These are phyloP conservation scores for Benthosema pterotum DNA, from an alignment of 2,797 vertebrate genomes.

Conservation along the genomic window DNA sequence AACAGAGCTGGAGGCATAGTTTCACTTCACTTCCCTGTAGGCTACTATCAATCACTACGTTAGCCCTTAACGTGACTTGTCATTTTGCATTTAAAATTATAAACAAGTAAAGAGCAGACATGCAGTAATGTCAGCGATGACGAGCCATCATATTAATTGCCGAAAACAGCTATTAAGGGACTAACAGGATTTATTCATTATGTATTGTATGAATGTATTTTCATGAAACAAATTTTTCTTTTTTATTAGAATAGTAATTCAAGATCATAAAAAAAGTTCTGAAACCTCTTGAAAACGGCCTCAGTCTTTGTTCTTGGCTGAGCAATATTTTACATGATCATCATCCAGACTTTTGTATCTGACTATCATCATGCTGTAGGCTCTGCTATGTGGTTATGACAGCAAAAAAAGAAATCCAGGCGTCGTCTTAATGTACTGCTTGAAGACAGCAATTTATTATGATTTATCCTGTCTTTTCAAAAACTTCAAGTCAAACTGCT, in stretches of 20 bases:
- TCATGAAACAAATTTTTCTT: too few relatives aligned
- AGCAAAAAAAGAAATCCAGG: background rate
- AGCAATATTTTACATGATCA: conserved; percentile 4
- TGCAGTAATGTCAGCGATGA: background rate
- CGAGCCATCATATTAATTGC: conserved; percentile 18
- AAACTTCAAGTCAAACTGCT: background rate
- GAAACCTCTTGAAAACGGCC: conserved; percentile 21
- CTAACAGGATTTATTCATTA: conserved; percentile 8
- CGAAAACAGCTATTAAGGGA: conserved; percentile 13
- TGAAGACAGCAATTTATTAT: background rate
- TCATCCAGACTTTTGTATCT: too few relatives aligned
- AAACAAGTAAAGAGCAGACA: conserved; percentile 39
- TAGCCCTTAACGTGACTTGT: conserved; percentile 40
- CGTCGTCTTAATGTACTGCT: background rate
- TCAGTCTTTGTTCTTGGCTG: conserved; percentile 9
- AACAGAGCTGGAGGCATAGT: conserved; percentile 44
- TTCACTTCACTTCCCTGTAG: conserved; percentile 47
- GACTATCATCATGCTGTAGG: background rate
- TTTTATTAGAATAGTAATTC: background rate
- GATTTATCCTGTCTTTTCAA: background rate
- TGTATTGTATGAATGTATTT: background rate
- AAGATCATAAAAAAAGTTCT: conserved; percentile 7
- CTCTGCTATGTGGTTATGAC: conserved; percentile 19
- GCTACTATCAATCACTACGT: conserved; percentile 44
- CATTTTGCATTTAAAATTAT: conserved; percentile 46